Evolutionary conservation across 2,113 vertebrate genomes (phyloP), one percentile per base, ranked within the genome.

Genomic region (Anarhynchus alexandrinus): DNA sequence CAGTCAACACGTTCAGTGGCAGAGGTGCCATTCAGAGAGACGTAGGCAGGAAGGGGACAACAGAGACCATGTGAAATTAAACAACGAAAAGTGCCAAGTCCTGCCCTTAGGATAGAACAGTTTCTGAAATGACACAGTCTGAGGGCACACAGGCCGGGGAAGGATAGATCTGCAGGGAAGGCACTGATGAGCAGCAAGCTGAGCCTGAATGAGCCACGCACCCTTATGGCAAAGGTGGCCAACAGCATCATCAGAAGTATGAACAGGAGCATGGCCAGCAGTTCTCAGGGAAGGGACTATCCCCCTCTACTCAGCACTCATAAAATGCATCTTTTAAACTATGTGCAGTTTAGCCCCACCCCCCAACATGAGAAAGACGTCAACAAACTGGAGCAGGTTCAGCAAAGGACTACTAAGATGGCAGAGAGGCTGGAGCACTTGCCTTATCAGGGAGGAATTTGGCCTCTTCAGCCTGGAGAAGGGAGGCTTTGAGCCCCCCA

Each of bases 111-210:
- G 32, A 11, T 69, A 16, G 14, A n/a, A 11, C 32, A 61, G 23
- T 57, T 86, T 80, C 45, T 76, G 38, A 74, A 76, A 65, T 52
- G 16, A 26, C 21, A 26, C 12, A n/a, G 11, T 23, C 26, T 54
- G 13, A 4, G 22, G n/a, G 8, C 1, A 5, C 58, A 45, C 10
- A 15, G 16, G 27, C 1, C 2, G 1, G 23, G 5, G 15, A 61
- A 87, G 38, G 20, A 43, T n/a, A 76, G 45, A 55, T 21, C 51
- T 83, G 6, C 27, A 59, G 17, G 25, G 66, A 58, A 74, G 21
- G 2, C 14, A 12, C 22, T 34, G 19, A 10, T 27, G 38, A 12
- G 6, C 55, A 70, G 29, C 19, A 83, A 76, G 17, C 17, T 64
- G 36, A 78, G 21, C 42, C 36, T 71, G 58, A 43, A 42, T 1